Percentiles rank a stretch among this genome's conserved stretches.
Evolutionary conservation across 2,888 invertebrate genomes (phyloP).

Genomic region (Harmothoe impar): DNA sequence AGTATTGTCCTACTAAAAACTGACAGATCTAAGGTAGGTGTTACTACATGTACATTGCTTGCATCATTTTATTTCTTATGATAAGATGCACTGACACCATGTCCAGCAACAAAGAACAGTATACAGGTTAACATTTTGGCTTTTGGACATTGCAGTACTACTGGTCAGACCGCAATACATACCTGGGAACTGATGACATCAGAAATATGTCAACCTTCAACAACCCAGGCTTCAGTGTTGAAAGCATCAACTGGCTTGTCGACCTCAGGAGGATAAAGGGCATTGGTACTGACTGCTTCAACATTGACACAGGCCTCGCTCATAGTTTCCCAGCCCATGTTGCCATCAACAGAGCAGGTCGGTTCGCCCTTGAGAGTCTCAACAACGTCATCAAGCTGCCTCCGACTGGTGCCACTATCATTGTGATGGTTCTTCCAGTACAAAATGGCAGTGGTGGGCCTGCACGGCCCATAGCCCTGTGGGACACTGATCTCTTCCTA

Average conservation of each 20-base stretch:
- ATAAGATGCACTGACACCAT: no score
- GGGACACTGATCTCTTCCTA: neutral
- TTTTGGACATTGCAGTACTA: neutral
- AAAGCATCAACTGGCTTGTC: neutral
- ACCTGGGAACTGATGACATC: neutral
- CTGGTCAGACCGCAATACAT: neutral
- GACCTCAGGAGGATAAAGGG: neutral
- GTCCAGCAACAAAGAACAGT: no score
- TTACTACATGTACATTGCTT: no score
- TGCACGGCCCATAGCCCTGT: neutral
- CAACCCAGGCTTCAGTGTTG: constrained; percentile 21
- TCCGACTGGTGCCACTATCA: neutral
- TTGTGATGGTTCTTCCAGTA: neutral
- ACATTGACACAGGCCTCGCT: neutral
- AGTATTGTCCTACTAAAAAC: no score
- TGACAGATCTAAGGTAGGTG: no score
- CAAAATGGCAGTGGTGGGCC: constrained; percentile 41
- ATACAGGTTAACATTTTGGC: no score
- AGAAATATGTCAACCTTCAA: neutral
- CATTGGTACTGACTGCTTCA: constrained; percentile 41
- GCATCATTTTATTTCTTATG: no score
- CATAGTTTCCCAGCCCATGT: neutral
- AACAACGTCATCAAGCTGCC: constrained; percentile 40
- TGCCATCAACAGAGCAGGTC: neutral
- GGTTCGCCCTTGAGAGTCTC: constrained; percentile 29